Conservation (phyloP, 2,888 invertebrate species). For the Philhelius pedissequus region DNA sequence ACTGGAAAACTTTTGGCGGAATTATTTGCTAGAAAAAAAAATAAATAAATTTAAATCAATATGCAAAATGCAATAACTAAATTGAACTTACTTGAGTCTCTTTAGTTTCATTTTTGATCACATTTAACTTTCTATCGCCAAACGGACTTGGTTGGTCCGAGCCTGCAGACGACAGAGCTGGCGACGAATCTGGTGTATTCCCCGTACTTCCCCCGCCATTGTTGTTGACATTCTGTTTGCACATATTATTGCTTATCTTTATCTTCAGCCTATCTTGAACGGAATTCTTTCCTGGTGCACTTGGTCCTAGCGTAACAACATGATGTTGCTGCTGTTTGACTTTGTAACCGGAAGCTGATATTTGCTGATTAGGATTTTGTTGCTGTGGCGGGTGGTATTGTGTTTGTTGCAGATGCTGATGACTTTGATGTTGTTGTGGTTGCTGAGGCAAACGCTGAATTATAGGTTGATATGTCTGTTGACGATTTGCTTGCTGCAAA, state of each 20-base stretch:
- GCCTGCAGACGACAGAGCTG: constrained; percentile 66
- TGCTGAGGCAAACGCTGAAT: constrained; percentile 26
- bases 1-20: constrained; percentile 71
- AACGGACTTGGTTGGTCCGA: constrained; percentile 63
- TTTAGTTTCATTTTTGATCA: constrained; percentile 66
- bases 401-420: constrained; percentile 8
- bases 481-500: constrained; percentile 55
- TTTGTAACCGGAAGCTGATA: not conserved
- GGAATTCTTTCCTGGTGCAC: constrained; percentile 54
- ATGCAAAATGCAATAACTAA: not conserved
- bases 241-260: constrained; percentile 65
- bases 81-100: constrained; percentile 58
- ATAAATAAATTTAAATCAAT: not conserved
- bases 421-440: constrained; percentile 11
- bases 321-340: constrained; percentile 29
- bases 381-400: constrained; percentile 20
- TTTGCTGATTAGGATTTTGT: constrained; percentile 14
- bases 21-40: constrained; percentile 64
- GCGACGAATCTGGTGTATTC: constrained; percentile 66
- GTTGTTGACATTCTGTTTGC: constrained; percentile 40
- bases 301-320: constrained; percentile 1
- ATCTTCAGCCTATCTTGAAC: constrained; percentile 71
- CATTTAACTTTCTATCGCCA: constrained; percentile 50
- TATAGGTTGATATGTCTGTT: constrained; percentile 27
- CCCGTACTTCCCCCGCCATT: constrained; percentile 62